Conservation (phyloP, 1,140 invertebrate genomes). For the Drosophila leontia region DNA sequence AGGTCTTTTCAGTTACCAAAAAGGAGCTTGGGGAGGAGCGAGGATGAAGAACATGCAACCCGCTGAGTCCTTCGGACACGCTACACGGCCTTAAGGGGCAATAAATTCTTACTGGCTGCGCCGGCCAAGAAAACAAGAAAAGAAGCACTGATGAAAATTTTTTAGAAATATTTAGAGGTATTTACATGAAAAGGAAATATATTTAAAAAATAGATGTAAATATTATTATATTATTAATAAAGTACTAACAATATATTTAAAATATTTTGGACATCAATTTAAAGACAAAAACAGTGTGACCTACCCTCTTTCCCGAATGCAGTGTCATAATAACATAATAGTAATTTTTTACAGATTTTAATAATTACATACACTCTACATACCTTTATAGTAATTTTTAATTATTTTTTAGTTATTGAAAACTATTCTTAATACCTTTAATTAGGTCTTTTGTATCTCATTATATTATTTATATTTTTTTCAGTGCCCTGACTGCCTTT, state of each 20-base stretch:
- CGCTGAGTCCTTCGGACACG: conserved; percentile 75
- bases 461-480: neutral
- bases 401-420: neutral
- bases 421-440: neutral
- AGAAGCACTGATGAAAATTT: conserved; percentile 9
- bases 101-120: conserved; percentile 68
- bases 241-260: too few relatives aligned
- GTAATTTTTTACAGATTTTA: too few relatives aligned
- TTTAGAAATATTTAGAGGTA: neutral
- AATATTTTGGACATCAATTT: too few relatives aligned
- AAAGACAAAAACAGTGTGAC: too few relatives aligned
- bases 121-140: conserved; percentile 55
- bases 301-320: too few relatives aligned
- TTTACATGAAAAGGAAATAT: neutral
- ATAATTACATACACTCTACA: too few relatives aligned
- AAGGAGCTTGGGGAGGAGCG: neutral
- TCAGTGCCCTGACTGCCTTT: conserved; percentile 12
- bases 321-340: too few relatives aligned
- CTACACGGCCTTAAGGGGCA: conserved; percentile 73
- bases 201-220: too few relatives aligned
- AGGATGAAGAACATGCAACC: conserved; percentile 66
- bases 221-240: too few relatives aligned
- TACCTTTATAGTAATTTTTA: too few relatives aligned
- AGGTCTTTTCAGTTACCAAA: conserved; percentile 9
- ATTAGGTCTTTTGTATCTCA: neutral